These are phyloP conservation scores for Ricordea florida DNA, from an alignment of 92 coral and sea anemone genomes.

Conservation along the genomic window DNA sequence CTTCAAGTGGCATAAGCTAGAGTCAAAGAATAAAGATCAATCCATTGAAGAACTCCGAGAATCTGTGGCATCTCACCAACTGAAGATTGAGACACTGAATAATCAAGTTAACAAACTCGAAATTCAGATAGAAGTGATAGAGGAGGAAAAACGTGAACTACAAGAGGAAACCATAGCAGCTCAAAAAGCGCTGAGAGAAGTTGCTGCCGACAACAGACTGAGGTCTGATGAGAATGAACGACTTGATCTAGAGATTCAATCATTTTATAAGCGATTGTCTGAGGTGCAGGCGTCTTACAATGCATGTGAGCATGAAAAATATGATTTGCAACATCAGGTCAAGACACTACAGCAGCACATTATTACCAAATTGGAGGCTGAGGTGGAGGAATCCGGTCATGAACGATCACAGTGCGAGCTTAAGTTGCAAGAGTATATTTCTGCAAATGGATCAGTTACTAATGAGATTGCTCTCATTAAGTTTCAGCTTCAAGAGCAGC, in stretches of 20 bases:
- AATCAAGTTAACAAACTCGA: slow-evolving; percentile 62
- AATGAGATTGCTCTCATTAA: slow-evolving; percentile 31
- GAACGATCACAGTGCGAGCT: slow-evolving; percentile 21
- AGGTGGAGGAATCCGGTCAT: slow-evolving; percentile 38
- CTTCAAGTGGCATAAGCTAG: slow-evolving; percentile 58
- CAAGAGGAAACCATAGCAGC: slow-evolving; percentile 56
- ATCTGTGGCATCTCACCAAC: slow-evolving; percentile 32
- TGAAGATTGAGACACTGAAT: slow-evolving; percentile 35
- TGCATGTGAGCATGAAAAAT: slow-evolving; percentile 59
- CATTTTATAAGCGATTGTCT: slow-evolving; percentile 44
- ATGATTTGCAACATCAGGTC: slow-evolving; percentile 61
- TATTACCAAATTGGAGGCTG: slow-evolving; percentile 43
- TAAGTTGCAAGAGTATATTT: slow-evolving; percentile 11
- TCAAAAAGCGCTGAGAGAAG: slow-evolving; percentile 42
- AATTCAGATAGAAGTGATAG: slow-evolving; percentile 63
- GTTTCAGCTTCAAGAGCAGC: slow-evolving; percentile 44
- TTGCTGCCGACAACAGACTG: slow-evolving; percentile 46
- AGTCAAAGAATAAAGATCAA: slow-evolving; percentile 41
- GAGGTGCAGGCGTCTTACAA: slow-evolving; percentile 66
- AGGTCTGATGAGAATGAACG: slow-evolving; percentile 56
- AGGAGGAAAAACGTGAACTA: slow-evolving; percentile 62
- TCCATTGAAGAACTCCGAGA: slow-evolving; percentile 43
- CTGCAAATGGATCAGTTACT: not conserved
- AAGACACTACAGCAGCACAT: slow-evolving; percentile 53
- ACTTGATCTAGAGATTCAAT: slow-evolving; percentile 47